phyloP scores from a whole-genome alignment of 2,888 invertebrate species.

The Caenorhabditis becei region DNA sequence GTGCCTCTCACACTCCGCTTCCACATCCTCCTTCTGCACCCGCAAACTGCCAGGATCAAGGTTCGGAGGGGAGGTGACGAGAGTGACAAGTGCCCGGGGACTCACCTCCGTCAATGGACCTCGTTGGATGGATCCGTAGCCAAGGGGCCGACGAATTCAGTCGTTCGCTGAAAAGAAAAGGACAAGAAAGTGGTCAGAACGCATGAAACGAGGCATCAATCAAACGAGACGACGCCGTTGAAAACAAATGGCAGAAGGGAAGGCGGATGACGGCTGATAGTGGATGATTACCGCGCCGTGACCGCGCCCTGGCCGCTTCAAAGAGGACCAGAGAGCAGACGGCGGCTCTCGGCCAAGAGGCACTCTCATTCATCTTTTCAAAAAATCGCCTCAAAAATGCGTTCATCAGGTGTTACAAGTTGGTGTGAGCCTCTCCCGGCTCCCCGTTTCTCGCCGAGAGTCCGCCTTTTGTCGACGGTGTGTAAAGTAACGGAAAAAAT shows the following conservation, averaged over 20 bases:
- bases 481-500: constrained; percentile 54
- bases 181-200: constrained; percentile 40
- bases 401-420: constrained; percentile 57
- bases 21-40: constrained; percentile 1
- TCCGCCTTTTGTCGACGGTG: constrained; percentile 7
- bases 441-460: neutral
- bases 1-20: constrained; percentile 7
- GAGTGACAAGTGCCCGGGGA: constrained; percentile 3
- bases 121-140: neutral
- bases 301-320: constrained; percentile 13
- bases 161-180: constrained; percentile 52
- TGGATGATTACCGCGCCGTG: constrained; percentile 6
- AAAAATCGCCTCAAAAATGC: constrained; percentile 19
- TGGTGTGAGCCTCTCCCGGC: constrained; percentile 19
- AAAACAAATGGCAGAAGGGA: constrained; percentile 27
- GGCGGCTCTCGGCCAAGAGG: neutral
- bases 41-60: constrained; percentile 22
- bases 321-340: neutral
- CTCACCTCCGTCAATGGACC: constrained; percentile 1
- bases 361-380: constrained; percentile 35
- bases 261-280: neutral
- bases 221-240: constrained; percentile 34
- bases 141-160: constrained; percentile 14
- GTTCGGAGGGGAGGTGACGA: constrained; percentile 2
- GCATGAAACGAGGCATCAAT: constrained; percentile 44